Conservation (phyloP, 2,888 invertebrate species). For the Germaria angustata region DNA sequence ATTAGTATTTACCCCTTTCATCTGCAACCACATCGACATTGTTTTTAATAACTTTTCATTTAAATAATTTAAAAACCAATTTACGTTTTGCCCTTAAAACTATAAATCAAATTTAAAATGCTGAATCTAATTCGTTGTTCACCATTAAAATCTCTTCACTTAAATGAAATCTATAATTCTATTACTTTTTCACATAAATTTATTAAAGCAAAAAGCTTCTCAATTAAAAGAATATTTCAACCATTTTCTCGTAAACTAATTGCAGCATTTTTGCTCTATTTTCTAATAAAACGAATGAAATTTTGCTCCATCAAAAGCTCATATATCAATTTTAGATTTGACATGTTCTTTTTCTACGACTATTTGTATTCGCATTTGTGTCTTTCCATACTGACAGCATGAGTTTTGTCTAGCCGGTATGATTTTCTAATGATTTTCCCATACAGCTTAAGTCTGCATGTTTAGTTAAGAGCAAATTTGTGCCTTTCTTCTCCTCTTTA, state of each 20-base stretch:
- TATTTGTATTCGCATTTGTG: no score
- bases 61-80: background rate
- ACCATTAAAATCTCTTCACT: background rate
- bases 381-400: background rate
- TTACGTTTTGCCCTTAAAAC: background rate
- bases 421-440: constrained; percentile 3
- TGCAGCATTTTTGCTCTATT: constrained; percentile 20
- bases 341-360: constrained; percentile 17
- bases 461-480: constrained; percentile 24
- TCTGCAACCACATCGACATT: no score
- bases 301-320: constrained; percentile 34
- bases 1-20: no score
- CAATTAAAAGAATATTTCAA: constrained; percentile 12
- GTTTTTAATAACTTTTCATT: background rate
- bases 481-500: background rate
- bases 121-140: background rate
- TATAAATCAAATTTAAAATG: background rate
- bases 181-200: constrained; percentile 29
- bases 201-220: constrained; percentile 8
- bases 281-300: constrained; percentile 29
- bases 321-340: constrained; percentile 42
- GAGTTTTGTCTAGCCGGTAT: background rate
- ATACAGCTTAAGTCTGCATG: background rate
- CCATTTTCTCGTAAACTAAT: constrained; percentile 18
- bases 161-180: constrained; percentile 17